Evolutionary conservation across 2,113 vertebrate genomes (phyloP).

Genomic region (Ursus arctos): DNA sequence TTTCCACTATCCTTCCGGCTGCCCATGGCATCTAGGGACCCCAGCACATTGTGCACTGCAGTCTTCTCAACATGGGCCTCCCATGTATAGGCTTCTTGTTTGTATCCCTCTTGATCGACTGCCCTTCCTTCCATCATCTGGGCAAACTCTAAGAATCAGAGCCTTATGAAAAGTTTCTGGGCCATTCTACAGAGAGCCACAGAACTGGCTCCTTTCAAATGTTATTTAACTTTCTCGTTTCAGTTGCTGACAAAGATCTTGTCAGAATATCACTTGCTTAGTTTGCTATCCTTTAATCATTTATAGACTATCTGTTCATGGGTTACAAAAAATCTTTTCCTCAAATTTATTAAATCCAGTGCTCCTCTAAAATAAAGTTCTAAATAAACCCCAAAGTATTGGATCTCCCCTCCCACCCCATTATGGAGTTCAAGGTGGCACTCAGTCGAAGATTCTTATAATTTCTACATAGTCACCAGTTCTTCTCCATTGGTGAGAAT

Average conservation of each 20-base stretch:
- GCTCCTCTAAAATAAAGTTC: constrained; percentile 11
- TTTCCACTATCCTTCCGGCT: background rate
- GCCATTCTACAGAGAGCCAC: background rate
- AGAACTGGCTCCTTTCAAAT: background rate
- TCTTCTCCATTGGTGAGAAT: background rate
- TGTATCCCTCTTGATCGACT: background rate
- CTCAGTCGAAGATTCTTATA: background rate
- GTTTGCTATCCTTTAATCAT: background rate
- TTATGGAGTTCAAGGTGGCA: background rate
- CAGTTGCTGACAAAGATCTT: background rate
- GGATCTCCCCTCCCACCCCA: too few species aligned
- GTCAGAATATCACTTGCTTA: background rate
- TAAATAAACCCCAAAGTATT: background rate
- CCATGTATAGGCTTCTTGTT: background rate
- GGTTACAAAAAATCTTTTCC: background rate
- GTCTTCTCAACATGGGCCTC: background rate
- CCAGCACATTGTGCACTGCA: fast-evolving
- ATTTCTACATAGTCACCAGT: background rate
- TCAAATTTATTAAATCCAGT: background rate
- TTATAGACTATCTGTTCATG: background rate
- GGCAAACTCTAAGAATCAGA: background rate
- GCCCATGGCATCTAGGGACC: background rate
- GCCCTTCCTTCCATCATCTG: background rate
- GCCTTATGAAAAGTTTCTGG: background rate
- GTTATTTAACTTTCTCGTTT: background rate